Conservation (phyloP, 1,140 invertebrate genomes). For the Zaprionus africanus region DNA sequence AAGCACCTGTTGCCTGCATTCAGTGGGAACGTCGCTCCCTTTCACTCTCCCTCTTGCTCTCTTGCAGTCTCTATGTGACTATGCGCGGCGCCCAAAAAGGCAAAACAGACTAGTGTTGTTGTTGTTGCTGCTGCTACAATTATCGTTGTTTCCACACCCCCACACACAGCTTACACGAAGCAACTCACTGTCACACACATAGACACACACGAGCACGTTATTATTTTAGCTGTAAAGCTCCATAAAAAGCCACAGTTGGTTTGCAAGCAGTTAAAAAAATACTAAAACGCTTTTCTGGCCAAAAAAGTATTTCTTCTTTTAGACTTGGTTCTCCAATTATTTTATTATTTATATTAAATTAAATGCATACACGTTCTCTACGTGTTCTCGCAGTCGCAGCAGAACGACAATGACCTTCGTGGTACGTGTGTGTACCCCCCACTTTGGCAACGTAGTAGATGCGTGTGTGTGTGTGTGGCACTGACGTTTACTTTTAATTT, state of each 20-base stretch:
- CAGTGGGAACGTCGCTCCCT: constrained; percentile 8
- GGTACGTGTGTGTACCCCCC: constrained; percentile 28
- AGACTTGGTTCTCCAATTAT: constrained; percentile 46
- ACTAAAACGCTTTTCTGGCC: constrained; percentile 59
- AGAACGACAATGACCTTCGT: constrained; percentile 54
- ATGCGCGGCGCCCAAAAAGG: constrained; percentile 37
- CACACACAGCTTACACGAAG: constrained; percentile 19
- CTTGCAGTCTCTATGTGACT: constrained; percentile 7
- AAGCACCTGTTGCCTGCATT: constrained; percentile 63
- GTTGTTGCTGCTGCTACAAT: constrained; percentile 28
- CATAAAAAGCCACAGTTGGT: constrained; percentile 56
- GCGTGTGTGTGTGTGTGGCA: constrained; percentile 40
- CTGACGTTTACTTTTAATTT: constrained; percentile 80
- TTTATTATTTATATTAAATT: constrained; percentile 56
- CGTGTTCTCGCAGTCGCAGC: constrained; percentile 30
- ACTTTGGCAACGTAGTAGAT: constrained; percentile 32
- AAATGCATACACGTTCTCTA: constrained; percentile 44
- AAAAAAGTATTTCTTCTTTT: constrained; percentile 51
- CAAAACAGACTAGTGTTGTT: constrained; percentile 43
- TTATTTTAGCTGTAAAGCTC: constrained; percentile 34
- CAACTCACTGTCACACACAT: background rate
- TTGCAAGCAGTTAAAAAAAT: constrained; percentile 46
- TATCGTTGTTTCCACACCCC: constrained; percentile 40
- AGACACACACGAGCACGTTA: constrained; percentile 5
- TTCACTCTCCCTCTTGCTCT: constrained; percentile 4